Conservation (phyloP, 2,797 vertebrate species). For the Crypturellus tataupa region DNA sequence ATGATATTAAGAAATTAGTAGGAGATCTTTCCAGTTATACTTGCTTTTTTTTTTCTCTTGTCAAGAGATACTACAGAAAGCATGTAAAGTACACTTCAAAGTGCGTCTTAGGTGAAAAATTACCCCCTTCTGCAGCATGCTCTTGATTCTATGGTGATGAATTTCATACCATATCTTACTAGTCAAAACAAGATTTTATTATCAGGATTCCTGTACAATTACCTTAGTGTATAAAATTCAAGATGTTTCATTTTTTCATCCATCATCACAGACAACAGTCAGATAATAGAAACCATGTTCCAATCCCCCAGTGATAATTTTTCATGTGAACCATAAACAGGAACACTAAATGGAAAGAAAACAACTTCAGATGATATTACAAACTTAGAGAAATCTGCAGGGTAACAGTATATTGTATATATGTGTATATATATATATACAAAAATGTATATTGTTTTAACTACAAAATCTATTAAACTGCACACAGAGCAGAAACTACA, state of each 20-base stretch:
- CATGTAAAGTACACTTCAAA: background rate
- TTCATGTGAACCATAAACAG: slow-evolving; percentile 53
- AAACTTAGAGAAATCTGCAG: slow-evolving; percentile 26
- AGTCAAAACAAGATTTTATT: slow-evolving; percentile 63
- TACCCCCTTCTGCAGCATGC: background rate
- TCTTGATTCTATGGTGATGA: slow-evolving; percentile 6
- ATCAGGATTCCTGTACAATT: slow-evolving; percentile 32
- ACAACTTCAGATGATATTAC: background rate
- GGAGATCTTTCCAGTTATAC: background rate
- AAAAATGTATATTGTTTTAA: slow-evolving; percentile 41
- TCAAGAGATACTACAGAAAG: background rate
- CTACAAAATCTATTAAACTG: background rate
- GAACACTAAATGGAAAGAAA: slow-evolving; percentile 53
- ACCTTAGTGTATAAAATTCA: slow-evolving; percentile 37
- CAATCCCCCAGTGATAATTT: background rate
- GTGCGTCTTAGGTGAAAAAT: background rate
- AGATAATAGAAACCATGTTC: slow-evolving; percentile 44
- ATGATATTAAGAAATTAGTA: background rate
- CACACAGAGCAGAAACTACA: background rate
- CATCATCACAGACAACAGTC: slow-evolving; percentile 12
- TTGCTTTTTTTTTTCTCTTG: background rate
- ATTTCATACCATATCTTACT: slow-evolving; percentile 16
- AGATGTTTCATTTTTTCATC: slow-evolving; percentile 48
- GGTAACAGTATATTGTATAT: background rate
- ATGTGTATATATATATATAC: no score